Percentiles rank a stretch among this genome's conserved stretches.
phyloP scores from a whole-genome alignment of 2,797 vertebrate species.

The Esox masquinongy region DNA sequence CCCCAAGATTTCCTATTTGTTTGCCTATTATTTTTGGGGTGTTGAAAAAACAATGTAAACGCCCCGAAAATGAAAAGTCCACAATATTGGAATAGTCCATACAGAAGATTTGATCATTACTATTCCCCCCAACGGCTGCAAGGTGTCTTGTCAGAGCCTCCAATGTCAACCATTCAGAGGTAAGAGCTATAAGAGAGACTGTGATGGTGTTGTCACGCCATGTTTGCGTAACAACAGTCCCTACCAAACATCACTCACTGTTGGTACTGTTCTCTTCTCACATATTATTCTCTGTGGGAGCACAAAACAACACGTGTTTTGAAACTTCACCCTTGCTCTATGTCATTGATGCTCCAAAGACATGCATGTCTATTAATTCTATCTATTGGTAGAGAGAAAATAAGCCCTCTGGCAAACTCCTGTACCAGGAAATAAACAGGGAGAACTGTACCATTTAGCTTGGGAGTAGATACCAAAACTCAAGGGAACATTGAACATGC shows the following conservation, averaged over 20 bases:
- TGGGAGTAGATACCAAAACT: neutral
- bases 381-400: neutral
- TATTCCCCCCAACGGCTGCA: neutral
- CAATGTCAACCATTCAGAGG: neutral
- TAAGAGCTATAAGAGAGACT: neutral
- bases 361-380: neutral
- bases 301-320: neutral
- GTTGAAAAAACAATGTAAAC: neutral
- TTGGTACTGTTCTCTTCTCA: neutral
- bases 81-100: neutral
- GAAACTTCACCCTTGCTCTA: neutral
- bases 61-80: slow-evolving; percentile 16
- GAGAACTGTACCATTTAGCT: neutral
- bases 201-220: neutral
- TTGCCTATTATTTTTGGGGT: slow-evolving; percentile 1
- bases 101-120: slow-evolving; percentile 4
- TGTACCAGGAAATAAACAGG: neutral
- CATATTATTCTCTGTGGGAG: neutral
- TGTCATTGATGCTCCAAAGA: neutral
- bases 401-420: neutral
- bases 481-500: neutral
- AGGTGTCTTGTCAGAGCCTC: neutral
- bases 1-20: neutral
- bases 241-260: neutral
- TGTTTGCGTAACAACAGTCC: neutral